These are phyloP conservation scores for Saxidomus purpurata DNA, from an alignment of 1,140 invertebrate genomes.

Conservation along the genomic window DNA sequence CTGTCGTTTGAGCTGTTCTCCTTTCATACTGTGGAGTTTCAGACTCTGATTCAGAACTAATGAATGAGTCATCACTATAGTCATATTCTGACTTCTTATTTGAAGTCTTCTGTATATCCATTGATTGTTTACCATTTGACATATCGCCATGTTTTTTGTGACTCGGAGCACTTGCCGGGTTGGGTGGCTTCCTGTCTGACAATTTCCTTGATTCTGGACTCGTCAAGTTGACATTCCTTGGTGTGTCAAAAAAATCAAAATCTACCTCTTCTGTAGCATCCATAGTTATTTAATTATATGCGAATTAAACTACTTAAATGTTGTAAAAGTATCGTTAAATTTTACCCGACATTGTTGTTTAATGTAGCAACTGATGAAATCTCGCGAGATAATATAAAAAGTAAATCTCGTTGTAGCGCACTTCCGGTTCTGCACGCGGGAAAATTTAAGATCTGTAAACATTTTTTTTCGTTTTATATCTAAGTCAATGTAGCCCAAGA, in stretches of 20 bases:
- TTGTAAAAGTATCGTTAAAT: too few species aligned
- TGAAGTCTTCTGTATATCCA: not conserved
- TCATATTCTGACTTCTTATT: not conserved
- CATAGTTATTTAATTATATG: not conserved
- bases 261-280: conserved; percentile 69
- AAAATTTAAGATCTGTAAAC: conserved; percentile 30
- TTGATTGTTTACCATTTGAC: conserved; percentile 31
- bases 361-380: conserved; percentile 76
- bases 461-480: too few species aligned
- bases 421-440: conserved; percentile 57
- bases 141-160: conserved; percentile 56
- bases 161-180: not conserved
- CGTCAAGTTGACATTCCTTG: conserved; percentile 58
- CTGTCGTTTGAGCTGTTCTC: not conserved
- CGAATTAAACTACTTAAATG: not conserved
- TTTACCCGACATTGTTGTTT: too few species aligned
- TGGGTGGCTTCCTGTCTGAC: conserved; percentile 46
- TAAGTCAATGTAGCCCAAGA: too few species aligned
- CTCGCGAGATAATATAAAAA: conserved; percentile 68
- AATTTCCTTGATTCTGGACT: conserved; percentile 47
- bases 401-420: not conserved
- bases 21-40: conserved; percentile 47
- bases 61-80: not conserved
- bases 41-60: conserved; percentile 62
- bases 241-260: conserved; percentile 81